Evolutionary conservation across 1,140 invertebrate species (phyloP), one percentile per base, ranked within the genome.

Genomic region (Rhagoletis zephyria): DNA sequence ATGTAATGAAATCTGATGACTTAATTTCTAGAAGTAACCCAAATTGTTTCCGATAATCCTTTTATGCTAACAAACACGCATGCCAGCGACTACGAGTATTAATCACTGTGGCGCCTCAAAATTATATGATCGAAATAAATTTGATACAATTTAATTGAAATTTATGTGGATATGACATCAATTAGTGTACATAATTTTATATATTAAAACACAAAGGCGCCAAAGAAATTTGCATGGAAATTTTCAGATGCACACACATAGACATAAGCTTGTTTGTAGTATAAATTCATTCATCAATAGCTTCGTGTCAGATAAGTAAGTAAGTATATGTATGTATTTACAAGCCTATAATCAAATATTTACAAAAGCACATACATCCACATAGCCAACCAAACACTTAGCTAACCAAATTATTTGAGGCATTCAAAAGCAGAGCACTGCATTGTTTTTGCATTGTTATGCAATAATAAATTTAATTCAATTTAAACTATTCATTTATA

Each of bases 391-490:
- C 65, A 1, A 40, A 48, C 14, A 74, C 42, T 48, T 74, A 74
- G 14, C 67, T 74, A 42, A 48, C 67, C 67, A 45, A 74, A 45
- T 45, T 74, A 74, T 74, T 74, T 45, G 45, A 74, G 67, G 40
- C 67, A 74, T 74, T 74, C 42, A 16, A 48, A 48, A 45, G 40
- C 67, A 74, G 40, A 42, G 4, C 14, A 48, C 14, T 74, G 67
- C 67, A 74, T 74, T 74, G 67, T 74, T 74, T 48, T 74, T 48
- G 67, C 67, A 74, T 74, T 74, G 40, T 74, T 42, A 45, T 74
- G 40, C 42, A 9, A 74, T 74, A 74, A 74, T 74, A 74, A 74
- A 74, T 74, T 74, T 45, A 42, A 74, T 74, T 74, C 67, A 74
- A 74, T 74, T 74, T 74, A 48, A 74, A 16, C 67, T 42, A 74